Conservation (phyloP, 2,888 invertebrate species). For the Ophion slaviceki region DNA sequence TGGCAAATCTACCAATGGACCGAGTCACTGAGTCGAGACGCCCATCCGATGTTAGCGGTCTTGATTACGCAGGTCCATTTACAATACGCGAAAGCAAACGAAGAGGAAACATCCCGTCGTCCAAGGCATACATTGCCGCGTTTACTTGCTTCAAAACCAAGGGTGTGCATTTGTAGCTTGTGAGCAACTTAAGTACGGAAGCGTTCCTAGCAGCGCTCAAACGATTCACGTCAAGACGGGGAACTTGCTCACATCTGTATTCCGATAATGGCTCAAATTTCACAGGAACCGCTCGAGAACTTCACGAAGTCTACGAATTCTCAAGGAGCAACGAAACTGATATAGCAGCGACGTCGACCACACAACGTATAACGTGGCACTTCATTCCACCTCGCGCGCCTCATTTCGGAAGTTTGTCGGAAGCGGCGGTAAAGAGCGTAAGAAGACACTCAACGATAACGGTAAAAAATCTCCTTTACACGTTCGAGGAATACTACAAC, state of each 20-base stretch:
- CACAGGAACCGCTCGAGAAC: too few species aligned
- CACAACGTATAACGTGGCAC: constrained; percentile 13
- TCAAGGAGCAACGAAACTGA: too few species aligned
- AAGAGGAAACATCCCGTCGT: constrained; percentile 57
- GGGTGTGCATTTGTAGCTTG: constrained; percentile 72
- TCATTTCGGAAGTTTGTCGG: too few species aligned
- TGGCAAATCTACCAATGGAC: constrained; percentile 2
- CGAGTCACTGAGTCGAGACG: constrained; percentile 21
- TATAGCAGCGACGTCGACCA: constrained; percentile 28
- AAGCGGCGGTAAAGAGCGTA: too few species aligned
- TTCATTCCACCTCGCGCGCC: too few species aligned
- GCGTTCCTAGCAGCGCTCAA: too few species aligned
- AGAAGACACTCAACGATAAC: too few species aligned
- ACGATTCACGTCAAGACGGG: too few species aligned
- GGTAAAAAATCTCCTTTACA: not conserved
- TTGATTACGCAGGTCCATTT: too few species aligned
- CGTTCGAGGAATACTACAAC: constrained; percentile 66
- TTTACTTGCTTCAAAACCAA: constrained; percentile 49
- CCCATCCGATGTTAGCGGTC: constrained; percentile 64
- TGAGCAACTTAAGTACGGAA: constrained; percentile 45
- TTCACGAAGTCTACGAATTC: too few species aligned
- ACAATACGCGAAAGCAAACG: constrained; percentile 63
- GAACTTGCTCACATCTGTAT: too few species aligned
- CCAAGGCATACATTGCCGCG: constrained; percentile 35
- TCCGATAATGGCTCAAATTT: too few species aligned